Evolutionary conservation across 2,113 vertebrate genomes (phyloP).

Genomic region (Crotophaga sulcirostris): DNA sequence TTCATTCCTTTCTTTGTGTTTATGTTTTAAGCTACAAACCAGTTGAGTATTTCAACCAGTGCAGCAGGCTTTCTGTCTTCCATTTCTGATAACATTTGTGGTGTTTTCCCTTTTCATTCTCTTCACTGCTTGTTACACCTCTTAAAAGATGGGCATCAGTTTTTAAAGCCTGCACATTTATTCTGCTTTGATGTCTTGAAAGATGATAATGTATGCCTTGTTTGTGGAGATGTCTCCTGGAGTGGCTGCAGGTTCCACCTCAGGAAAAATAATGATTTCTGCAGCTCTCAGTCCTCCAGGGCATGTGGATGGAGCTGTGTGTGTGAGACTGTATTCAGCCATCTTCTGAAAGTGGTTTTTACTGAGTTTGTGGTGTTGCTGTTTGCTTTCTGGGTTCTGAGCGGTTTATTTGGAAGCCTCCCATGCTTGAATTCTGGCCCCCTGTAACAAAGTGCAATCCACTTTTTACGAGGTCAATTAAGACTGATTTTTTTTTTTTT

Average conservation of each 20-base stretch:
- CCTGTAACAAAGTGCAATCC: not conserved
- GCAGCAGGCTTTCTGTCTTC: not conserved
- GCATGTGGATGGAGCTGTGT: not conserved
- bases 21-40: not conserved
- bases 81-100: not conserved
- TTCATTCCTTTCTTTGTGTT: not conserved
- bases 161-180: not conserved
- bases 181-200: constrained; percentile 20
- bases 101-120: not conserved
- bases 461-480: not conserved
- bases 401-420: not conserved
- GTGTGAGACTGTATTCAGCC: not conserved
- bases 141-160: not conserved
- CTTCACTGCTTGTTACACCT: not conserved
- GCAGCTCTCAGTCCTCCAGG: not conserved
- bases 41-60: not conserved
- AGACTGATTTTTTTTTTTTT: not conserved
- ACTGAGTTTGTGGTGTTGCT: not conserved
- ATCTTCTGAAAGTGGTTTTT: not conserved
- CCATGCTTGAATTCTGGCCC: not conserved
- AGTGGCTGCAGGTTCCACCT: not conserved
- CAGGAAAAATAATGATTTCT: not conserved
- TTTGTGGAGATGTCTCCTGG: not conserved
- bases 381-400: not conserved
- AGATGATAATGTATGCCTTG: not conserved